phyloP scores from a whole-genome alignment of 1,140 invertebrate genomes.

The Chelonus insularis region DNA sequence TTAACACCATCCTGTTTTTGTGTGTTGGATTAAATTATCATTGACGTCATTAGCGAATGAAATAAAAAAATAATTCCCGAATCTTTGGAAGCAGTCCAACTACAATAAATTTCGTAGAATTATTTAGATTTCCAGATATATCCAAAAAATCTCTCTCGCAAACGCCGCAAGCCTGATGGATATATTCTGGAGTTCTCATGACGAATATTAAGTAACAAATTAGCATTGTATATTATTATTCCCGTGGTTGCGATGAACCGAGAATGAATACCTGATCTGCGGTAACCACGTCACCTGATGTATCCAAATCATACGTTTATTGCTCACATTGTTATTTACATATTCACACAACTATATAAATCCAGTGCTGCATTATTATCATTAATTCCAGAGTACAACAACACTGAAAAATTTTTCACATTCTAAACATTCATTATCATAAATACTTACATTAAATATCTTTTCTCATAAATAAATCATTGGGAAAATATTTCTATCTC shows the following conservation, averaged over 20 bases:
- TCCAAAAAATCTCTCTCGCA: conserved; percentile 3
- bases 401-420: background rate
- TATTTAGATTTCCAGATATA: too few species aligned
- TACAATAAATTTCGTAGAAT: too few species aligned
- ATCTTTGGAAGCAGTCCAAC: too few species aligned
- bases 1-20: conserved; percentile 1
- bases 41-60: too few species aligned
- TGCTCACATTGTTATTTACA: background rate
- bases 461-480: too few species aligned
- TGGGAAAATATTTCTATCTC: too few species aligned
- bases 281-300: conserved; percentile 31
- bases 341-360: background rate
- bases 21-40: background rate
- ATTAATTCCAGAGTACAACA: too few species aligned
- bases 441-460: too few species aligned
- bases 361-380: background rate
- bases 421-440: too few species aligned
- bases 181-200: conserved; percentile 5
- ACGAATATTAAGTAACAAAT: conserved; percentile 33
- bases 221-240: conserved; percentile 30
- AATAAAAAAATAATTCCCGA: too few species aligned
- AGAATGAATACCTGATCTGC: conserved; percentile 33
- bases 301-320: conserved; percentile 33
- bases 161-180: background rate
- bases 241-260: conserved; percentile 19